A percentile compares a stretch with the other conserved stretches of the same genome.
phyloP scores from a whole-genome alignment of 2,113 vertebrate species.

The Pygathrix nemaeus region DNA sequence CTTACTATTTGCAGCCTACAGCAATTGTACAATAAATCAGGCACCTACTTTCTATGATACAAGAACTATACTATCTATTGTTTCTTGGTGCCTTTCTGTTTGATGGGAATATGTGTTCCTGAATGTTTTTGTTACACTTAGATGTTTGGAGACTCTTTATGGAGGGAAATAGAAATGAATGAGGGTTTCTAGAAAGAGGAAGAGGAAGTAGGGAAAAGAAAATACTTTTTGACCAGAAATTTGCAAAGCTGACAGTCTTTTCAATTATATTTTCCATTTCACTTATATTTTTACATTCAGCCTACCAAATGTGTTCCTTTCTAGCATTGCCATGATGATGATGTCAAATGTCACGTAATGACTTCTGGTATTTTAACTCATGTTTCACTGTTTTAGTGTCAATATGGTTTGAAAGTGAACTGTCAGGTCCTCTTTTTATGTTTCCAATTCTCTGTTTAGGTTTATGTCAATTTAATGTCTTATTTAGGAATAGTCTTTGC shows the following conservation, averaged over 20 bases:
- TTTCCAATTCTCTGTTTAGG: not conserved
- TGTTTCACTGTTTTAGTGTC: not conserved
- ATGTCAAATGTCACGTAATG: not conserved
- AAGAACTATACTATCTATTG: not conserved
- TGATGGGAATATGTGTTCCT: not conserved
- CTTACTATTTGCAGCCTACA: not conserved
- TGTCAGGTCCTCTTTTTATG: not conserved
- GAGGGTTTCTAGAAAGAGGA: not conserved
- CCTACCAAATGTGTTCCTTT: not conserved
- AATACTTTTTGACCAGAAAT: not conserved
- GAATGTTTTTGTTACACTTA: not conserved
- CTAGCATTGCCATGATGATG: not conserved
- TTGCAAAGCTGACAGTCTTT: not conserved
- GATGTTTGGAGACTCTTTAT: not conserved
- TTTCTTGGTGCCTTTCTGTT: not conserved
- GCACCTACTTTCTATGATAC: not conserved
- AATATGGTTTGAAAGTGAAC: not conserved
- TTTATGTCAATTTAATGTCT: not conserved
- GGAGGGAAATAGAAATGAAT: not conserved
- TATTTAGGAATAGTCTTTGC: not conserved
- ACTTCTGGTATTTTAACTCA: not conserved
- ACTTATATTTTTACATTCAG: not conserved
- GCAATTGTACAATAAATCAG: not conserved
- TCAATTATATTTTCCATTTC: not conserved
- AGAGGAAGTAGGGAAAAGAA: not conserved